These are phyloP conservation scores for Ianthella basta DNA, from an alignment of 37 sponge, comb jelly and placozoan species.

Conservation along the genomic window DNA sequence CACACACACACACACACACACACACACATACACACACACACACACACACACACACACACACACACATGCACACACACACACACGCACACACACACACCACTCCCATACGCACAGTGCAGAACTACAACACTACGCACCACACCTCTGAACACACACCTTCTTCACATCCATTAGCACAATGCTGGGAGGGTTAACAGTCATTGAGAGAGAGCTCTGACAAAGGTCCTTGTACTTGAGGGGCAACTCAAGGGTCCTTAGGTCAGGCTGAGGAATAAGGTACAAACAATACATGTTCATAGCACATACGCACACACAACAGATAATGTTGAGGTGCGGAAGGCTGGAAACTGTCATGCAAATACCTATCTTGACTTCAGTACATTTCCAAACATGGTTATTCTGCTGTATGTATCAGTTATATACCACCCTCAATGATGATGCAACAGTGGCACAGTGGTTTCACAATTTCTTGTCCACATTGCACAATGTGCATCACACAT, in stretches of 20 bases:
- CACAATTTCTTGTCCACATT: no score
- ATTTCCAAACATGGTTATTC: no score
- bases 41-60: background rate
- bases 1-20: slow-evolving; percentile 36
- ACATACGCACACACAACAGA: no score
- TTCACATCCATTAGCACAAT: background rate
- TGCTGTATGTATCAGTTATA: no score
- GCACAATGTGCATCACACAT: no score
- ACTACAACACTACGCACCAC: no score
- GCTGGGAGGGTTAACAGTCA: background rate
- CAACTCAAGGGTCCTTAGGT: background rate
- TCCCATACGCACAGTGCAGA: no score
- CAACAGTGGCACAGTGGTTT: no score
- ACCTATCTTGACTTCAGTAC: background rate
- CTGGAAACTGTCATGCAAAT: background rate
- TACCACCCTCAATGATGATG: no score
- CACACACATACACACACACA: no score
- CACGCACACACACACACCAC: slow-evolving; percentile 1
- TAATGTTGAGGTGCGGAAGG: background rate
- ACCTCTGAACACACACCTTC: background rate
- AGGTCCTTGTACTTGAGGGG: slow-evolving; percentile 16
- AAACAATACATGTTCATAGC: no score
- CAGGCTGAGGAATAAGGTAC: no score
- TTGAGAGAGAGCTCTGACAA: background rate
- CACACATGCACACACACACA: slow-evolving; percentile 5